These are phyloP conservation scores for Dryobota labecula DNA, from an alignment of 2,888 invertebrate species.

Conservation along the genomic window DNA sequence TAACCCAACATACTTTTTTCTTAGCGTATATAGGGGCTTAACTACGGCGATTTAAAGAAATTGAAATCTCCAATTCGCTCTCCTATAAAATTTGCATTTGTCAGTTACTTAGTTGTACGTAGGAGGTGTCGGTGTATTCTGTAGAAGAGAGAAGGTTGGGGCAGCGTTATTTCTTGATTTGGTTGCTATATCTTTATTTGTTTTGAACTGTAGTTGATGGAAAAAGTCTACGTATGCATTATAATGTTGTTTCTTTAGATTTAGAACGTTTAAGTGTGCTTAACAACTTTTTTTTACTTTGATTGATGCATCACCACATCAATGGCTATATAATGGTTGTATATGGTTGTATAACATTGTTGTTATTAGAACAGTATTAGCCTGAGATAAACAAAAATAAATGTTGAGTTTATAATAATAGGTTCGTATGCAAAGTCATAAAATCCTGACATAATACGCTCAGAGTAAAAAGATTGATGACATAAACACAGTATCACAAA, in stretches of 20 bases:
- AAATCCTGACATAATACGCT: constrained; percentile 11
- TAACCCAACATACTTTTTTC: too few relatives aligned
- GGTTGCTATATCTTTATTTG: not conserved
- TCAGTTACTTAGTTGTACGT: too few relatives aligned
- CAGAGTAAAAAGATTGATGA: constrained; percentile 43
- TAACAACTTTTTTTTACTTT: not conserved
- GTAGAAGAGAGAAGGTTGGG: not conserved
- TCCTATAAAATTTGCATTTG: too few relatives aligned
- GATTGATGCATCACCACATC: not conserved
- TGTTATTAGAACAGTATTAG: not conserved
- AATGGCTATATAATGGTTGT: not conserved
- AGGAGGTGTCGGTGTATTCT: too few relatives aligned
- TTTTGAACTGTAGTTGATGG: not conserved
- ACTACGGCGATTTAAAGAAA: too few relatives aligned
- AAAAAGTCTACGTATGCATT: not conserved
- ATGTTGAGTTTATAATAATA: not conserved
- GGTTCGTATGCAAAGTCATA: constrained; percentile 9
- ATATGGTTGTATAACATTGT: not conserved
- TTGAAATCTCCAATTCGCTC: too few relatives aligned
- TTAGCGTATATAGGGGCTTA: too few relatives aligned
- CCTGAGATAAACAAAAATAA: not conserved
- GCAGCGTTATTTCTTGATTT: too few relatives aligned
- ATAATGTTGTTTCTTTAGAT: not conserved
- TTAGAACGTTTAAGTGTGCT: too few relatives aligned
- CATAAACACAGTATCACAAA: constrained; percentile 46